Evolutionary conservation across 2,888 invertebrate species (phyloP), one percentile per base, ranked within the genome.

Genomic region (Catocala sponsa): DNA sequence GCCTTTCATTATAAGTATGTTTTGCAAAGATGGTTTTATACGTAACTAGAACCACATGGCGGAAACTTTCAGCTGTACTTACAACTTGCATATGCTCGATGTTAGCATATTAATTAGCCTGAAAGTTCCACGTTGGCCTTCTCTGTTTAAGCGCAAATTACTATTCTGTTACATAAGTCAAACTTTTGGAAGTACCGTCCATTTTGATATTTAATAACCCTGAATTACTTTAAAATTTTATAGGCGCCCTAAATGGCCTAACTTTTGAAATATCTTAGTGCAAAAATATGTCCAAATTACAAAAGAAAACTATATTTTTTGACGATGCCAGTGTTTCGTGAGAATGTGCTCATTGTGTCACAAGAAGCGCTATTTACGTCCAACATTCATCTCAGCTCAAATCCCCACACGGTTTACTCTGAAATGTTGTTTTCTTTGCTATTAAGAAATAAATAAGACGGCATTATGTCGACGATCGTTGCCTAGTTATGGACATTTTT

Each of bases 381-480:
- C 42, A 32, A 46, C 47, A 53, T 47, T 53, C 47, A 59, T 53
- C 47, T 50, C 13, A 25, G 42, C 55, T 56, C 73, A 80, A 80
- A 78, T 66, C 74, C 79, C 44, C 63, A 44, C 56, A 57, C 61
- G 69, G 63, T 74, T 73, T 70, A 64, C 71, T 59, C 68, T 57
- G 56, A 73, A 80, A 78, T 76, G 79, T 82, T 83, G 79, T 84
- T 84, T 86, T 83, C 81, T 82, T 77, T 75, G 79, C 84, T 83
- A 85, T 87, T 86, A 85, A 82, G 82, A 84, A 80, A 84, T 81
- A 87, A 85, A 85, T 82, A 86, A 84, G 76, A 78, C 74, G 74
- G 76, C 78, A 81, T 82, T 81, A 83, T 79, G 82, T 80, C 75
- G 80, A 75, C 81, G 68, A 85, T 83, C 79, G 82, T 71, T 82